Percentiles rank a stretch among this genome's conserved stretches.
phyloP scores from a whole-genome alignment of 2,888 invertebrate species.

The Molorchus minor region DNA sequence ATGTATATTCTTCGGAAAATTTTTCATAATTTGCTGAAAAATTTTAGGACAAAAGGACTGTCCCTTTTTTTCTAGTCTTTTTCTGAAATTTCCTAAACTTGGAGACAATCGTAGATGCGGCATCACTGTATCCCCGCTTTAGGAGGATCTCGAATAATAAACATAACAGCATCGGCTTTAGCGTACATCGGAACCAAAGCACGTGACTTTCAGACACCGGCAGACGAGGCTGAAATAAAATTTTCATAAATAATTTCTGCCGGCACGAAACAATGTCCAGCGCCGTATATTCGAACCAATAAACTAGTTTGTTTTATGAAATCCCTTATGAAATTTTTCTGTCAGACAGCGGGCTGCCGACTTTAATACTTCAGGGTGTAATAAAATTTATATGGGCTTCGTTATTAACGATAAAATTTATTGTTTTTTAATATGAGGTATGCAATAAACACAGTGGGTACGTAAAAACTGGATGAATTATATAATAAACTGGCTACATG shows the following conservation, averaged over 20 bases:
- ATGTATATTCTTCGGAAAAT: no score
- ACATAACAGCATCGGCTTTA: no score
- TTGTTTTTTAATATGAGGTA: not conserved
- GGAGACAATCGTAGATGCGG: no score
- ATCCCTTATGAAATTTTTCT: slow-evolving; percentile 29
- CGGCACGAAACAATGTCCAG: slow-evolving; percentile 23
- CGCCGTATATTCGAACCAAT: slow-evolving; percentile 29
- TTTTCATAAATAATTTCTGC: slow-evolving; percentile 14
- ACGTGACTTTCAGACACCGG: slow-evolving; percentile 25
- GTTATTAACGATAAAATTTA: not conserved
- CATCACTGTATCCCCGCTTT: no score
- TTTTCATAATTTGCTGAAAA: no score
- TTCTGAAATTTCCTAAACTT: no score
- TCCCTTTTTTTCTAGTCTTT: no score
- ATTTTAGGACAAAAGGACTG: no score
- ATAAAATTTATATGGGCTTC: slow-evolving; percentile 12
- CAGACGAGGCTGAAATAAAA: slow-evolving; percentile 11
- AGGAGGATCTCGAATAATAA: no score
- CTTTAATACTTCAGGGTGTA: slow-evolving; percentile 5
- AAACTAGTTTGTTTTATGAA: slow-evolving; percentile 31
- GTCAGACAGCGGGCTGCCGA: slow-evolving; percentile 7
- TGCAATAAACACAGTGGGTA: not conserved
- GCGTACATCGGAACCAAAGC: no score
- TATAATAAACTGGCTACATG: no score
- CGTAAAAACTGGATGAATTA: no score